Evolutionary conservation across 2,113 vertebrate genomes (phyloP).

Genomic region (Etia nguti): DNA sequence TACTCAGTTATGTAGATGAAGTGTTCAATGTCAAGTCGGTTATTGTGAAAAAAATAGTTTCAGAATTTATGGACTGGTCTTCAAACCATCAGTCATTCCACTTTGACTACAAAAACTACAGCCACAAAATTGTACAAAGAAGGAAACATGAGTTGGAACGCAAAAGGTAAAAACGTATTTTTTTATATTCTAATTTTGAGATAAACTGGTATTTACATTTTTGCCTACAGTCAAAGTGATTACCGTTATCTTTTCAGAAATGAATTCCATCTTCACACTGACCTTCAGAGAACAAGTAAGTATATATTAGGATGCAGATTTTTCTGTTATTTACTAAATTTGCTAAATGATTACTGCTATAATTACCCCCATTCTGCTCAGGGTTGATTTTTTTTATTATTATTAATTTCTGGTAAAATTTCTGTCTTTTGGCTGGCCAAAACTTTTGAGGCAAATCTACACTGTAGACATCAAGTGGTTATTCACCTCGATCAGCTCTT

Average conservation of each 20-base stretch:
- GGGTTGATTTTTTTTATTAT: neutral
- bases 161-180: neutral
- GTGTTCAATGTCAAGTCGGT: neutral
- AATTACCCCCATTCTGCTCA: rapidly evolving
- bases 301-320: neutral
- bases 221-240: neutral
- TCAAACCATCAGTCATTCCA: neutral
- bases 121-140: neutral
- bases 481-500: neutral
- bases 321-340: neutral
- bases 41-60: neutral
- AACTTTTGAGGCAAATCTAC: neutral
- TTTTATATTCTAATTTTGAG: neutral
- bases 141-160: neutral
- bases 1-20: rapidly evolving
- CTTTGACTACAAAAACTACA: neutral
- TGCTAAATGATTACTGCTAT: neutral
- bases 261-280: neutral
- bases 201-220: neutral
- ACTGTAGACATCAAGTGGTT: neutral
- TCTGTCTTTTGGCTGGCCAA: neutral
- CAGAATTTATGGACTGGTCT: neutral
- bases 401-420: neutral
- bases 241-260: neutral
- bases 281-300: neutral